Base-by-base conservation (phyloP, 1,140 invertebrate genomes). In the Hylaeus volcanicus region DNA sequence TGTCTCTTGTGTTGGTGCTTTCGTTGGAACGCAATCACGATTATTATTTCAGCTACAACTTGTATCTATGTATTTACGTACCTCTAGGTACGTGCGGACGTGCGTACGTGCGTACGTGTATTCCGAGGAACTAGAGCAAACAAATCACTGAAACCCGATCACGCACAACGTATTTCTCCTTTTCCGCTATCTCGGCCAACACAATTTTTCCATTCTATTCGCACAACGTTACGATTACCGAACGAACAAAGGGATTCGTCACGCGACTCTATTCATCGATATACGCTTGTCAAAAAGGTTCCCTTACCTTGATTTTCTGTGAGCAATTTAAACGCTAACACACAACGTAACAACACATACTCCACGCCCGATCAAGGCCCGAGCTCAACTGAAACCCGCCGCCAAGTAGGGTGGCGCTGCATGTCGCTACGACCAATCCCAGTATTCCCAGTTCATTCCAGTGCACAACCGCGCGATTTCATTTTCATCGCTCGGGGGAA, bases 221-320 rank as follows among this genome's bases (percentile, higher is more conserved):
- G n/a, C 55, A 45, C 51, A 70, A 45, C 9, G n/a, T 41, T 8
- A 2, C 12, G 5, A 66, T 53, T 55, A 11, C 51, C 2, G n/a
- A 72, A 65, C n/a, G 2, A 37, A 41, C 4, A 0, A 26, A 8
- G 3, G 0, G 12, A 61, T 15, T 56, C 15, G 26, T 37, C 2
- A 12, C 12, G 9, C 15, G 72, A 37, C 69, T 43, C 15, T 58
- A 43, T 39, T 9, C 6, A 5, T 14, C 12, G 3, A 65, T n/a
- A 56, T 8, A 0, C 65, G 53, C 37, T 3, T 15, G 26, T 5
- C n/a, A 12, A 37, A 45, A n/a, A 45, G 63, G 41, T 69, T 55
- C 9, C 81, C 92, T 92, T 91, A 93, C 92, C 91, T 90, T 81
- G 83, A 82, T 89, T 88, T 88, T 89, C 84, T 90, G 85, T 92